Evolutionary conservation across 30 jellyfish, hydroid and myxozoan species (phyloP).

Genomic region (Phacellophora camtschatica): DNA sequence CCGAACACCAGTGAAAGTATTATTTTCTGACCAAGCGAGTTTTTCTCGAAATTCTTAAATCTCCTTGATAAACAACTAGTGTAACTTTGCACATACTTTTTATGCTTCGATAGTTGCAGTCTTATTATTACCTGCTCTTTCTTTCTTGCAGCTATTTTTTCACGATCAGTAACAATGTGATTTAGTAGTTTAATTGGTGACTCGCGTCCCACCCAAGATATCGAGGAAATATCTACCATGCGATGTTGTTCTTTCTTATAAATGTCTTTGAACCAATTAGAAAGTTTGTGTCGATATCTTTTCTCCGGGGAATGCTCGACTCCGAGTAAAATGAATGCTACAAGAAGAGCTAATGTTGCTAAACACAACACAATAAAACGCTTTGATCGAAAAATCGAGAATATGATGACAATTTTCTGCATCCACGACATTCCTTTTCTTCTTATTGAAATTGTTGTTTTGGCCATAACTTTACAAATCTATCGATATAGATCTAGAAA

Average conservation of each 20-base stretch:
- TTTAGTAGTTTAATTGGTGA: not conserved
- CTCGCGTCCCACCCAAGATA: slow-evolving; percentile 22
- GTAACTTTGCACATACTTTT: slow-evolving; percentile 12
- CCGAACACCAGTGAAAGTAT: slow-evolving; percentile 7
- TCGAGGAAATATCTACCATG: not conserved
- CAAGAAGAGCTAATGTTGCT: not conserved
- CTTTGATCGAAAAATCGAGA: not conserved
- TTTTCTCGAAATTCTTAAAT: not conserved
- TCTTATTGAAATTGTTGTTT: not conserved
- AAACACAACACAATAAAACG: not conserved
- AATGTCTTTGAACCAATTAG: not conserved
- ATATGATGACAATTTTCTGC: not conserved
- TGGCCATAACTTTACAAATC: not conserved
- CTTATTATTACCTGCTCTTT: not conserved
- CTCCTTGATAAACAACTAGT: slow-evolving; percentile 22
- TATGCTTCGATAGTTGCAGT: not conserved
- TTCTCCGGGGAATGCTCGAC: not conserved
- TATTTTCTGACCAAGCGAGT: not conserved
- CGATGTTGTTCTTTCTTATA: not conserved
- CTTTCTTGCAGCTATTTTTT: not conserved
- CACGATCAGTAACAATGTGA: not conserved
- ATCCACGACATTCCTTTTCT: not conserved
- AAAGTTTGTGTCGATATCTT: not conserved
- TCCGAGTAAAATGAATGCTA: slow-evolving; percentile 2
- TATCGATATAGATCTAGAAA: not conserved